These are phyloP conservation scores for Agelas oroides DNA, from an alignment of 37 sponge, comb jelly and placozoan species.

Conservation along the genomic window DNA sequence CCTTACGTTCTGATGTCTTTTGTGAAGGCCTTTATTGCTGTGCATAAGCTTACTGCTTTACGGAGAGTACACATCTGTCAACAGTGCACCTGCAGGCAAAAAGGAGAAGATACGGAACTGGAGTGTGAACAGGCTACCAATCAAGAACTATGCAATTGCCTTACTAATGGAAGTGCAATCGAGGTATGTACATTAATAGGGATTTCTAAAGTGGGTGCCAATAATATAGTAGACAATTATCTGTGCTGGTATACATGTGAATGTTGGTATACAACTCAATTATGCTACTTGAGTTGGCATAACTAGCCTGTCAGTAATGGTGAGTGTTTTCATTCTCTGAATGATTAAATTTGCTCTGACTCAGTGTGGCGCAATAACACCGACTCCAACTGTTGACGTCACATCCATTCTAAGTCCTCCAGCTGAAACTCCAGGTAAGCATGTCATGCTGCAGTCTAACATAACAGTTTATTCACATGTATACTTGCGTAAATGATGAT, in stretches of 20 bases:
- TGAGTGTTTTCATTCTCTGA: too few species aligned
- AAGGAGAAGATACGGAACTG: neutral
- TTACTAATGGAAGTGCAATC: neutral
- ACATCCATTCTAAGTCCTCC: conserved; percentile 7
- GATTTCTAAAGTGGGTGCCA: too few species aligned
- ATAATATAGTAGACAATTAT: too few species aligned
- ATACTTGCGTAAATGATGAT: too few species aligned
- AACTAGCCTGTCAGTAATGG: too few species aligned
- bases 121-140: conserved; percentile 16
- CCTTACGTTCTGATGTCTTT: neutral
- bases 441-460: too few species aligned
- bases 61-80: conserved; percentile 21
- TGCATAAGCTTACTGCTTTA: neutral
- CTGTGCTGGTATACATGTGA: conserved; percentile 2
- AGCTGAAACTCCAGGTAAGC: conserved; percentile 5
- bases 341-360: conserved; percentile 1
- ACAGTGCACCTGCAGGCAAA: conserved; percentile 13
- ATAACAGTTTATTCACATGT: too few species aligned
- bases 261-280: too few species aligned
- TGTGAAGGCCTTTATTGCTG: conserved; percentile 15
- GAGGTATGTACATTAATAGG: conserved; percentile 13
- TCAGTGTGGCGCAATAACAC: neutral
- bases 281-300: too few species aligned
- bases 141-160: conserved; percentile 26
- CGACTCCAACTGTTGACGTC: neutral